Evolutionary conservation across 2,888 invertebrate species (phyloP).

Genomic region (Lymantria dispar): DNA sequence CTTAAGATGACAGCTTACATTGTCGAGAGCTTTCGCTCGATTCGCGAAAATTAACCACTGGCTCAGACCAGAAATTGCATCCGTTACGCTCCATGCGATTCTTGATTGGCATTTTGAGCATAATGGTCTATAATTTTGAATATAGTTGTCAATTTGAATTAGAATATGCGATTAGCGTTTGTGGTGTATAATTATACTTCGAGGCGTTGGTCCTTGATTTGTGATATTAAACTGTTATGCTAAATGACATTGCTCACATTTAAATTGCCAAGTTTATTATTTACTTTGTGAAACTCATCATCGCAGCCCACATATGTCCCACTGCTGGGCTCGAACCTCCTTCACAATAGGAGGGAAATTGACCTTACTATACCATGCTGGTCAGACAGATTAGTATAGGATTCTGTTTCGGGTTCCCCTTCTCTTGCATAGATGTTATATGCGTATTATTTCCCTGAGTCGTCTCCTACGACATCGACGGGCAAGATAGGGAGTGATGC

Average conservation of each 20-base stretch:
- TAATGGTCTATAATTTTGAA: constrained; percentile 36
- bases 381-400: too few species aligned
- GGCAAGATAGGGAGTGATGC: too few species aligned
- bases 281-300: background rate
- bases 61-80: constrained; percentile 1
- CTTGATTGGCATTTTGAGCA: constrained; percentile 45
- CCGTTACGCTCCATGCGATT: constrained; percentile 29
- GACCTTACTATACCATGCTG: too few species aligned
- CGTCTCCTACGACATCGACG: too few species aligned
- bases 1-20: background rate
- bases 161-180: constrained; percentile 23
- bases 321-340: too few species aligned
- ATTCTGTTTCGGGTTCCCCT: too few species aligned
- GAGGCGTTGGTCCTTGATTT: constrained; percentile 15
- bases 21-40: background rate
- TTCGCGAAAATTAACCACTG: constrained; percentile 14
- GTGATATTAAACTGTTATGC: background rate
- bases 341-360: too few species aligned
- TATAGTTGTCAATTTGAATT: constrained; percentile 33
- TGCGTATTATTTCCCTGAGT: too few species aligned
- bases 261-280: background rate
- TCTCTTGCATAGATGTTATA: too few species aligned
- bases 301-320: too few species aligned
- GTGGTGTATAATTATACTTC: constrained; percentile 20
- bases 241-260: background rate